Conservation (phyloP, 2,113 vertebrate genomes). For the Menura novaehollandiae region DNA sequence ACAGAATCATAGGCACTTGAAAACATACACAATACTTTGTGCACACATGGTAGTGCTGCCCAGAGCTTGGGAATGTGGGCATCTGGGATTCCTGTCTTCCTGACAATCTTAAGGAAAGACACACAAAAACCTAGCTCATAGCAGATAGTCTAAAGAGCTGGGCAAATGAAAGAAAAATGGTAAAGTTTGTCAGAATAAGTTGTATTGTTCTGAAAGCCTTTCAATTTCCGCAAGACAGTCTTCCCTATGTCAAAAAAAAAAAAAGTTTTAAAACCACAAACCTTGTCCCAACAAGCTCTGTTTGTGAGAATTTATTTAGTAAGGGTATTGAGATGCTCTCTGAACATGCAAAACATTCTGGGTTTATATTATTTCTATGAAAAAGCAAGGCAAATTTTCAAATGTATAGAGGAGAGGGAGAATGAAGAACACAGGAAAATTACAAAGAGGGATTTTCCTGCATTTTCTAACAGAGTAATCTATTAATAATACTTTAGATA, state of each 20-base stretch:
- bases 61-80: not conserved
- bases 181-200: not conserved
- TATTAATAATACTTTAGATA: conserved; percentile 35
- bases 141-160: rapidly evolving
- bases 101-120: not conserved
- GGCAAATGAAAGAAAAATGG: not conserved
- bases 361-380: not conserved
- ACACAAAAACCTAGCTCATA: rapidly evolving
- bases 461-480: conserved; percentile 1
- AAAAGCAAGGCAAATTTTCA: not conserved
- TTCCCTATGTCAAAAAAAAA: rapidly evolving
- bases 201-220: not conserved
- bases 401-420: not conserved
- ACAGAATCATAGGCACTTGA: not conserved
- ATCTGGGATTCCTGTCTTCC: not conserved
- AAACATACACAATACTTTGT: not conserved
- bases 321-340: not conserved
- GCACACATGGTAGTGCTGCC: not conserved
- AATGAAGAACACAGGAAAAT: not conserved
- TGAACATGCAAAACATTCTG: not conserved
- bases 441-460: not conserved
- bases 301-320: not conserved
- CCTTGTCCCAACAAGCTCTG: not conserved
- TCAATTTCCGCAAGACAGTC: not conserved
- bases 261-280: not conserved